phyloP scores from a whole-genome alignment of 2,888 invertebrate genomes.

The Lasioglossum oenotherae region DNA sequence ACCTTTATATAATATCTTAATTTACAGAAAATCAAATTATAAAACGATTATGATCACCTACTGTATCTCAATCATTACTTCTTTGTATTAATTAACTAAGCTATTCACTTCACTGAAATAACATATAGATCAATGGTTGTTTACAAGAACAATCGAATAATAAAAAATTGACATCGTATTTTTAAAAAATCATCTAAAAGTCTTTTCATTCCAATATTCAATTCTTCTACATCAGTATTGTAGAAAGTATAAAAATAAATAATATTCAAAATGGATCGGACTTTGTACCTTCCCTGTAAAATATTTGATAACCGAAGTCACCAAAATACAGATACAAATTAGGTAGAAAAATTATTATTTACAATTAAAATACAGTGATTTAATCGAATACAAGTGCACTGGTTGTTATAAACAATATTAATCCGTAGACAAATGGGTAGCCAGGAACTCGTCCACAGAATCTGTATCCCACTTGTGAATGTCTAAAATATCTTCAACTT shows the following conservation, averaged over 20 bases:
- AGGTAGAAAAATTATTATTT: slow-evolving; percentile 35
- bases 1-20: slow-evolving; percentile 21
- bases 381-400: slow-evolving; percentile 8
- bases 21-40: slow-evolving; percentile 34
- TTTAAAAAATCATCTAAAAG: slow-evolving; percentile 59
- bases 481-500: slow-evolving; percentile 94
- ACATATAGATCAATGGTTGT: slow-evolving; percentile 31
- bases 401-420: slow-evolving; percentile 32
- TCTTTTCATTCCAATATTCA: slow-evolving; percentile 73
- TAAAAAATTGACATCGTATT: slow-evolving; percentile 30
- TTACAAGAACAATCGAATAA: slow-evolving; percentile 22
- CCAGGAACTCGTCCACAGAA: slow-evolving; percentile 97
- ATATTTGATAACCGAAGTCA: background rate
- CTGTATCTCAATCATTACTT: slow-evolving; percentile 29
- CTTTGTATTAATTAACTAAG: slow-evolving; percentile 37
- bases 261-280: slow-evolving; percentile 8
- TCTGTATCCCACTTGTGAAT: slow-evolving; percentile 99
- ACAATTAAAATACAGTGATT: slow-evolving; percentile 19
- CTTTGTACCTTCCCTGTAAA: background rate
- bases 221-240: slow-evolving; percentile 59
- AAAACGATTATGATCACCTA: slow-evolving; percentile 15
- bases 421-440: slow-evolving; percentile 89
- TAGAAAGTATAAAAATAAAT: slow-evolving; percentile 61
- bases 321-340: background rate
- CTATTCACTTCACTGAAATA: background rate